phyloP scores from a whole-genome alignment of 1,140 invertebrate species.

The Geopemphigus sp. region DNA sequence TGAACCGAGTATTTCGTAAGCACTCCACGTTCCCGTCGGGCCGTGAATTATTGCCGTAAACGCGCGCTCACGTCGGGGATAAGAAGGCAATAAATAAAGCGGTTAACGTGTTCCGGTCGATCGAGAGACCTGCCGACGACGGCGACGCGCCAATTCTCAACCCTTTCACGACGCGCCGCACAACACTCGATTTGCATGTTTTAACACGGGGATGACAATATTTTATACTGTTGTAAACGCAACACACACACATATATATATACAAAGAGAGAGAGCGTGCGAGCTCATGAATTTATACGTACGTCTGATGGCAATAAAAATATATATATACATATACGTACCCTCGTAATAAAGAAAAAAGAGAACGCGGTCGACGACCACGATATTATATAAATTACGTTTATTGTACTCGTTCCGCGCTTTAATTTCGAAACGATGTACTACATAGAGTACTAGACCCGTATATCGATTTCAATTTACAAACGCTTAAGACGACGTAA shows the following conservation, averaged over 20 bases:
- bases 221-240: no score
- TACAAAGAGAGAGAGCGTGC: no score
- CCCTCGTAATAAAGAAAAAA: no score
- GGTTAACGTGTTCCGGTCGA: background rate
- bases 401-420: background rate
- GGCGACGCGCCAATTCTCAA: conserved; percentile 1
- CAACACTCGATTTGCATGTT: no score
- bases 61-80: no score
- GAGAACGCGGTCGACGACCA: background rate
- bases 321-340: no score
- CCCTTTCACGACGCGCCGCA: no score
- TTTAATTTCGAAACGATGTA: background rate
- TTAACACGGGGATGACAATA: background rate
- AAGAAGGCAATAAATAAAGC: conserved; percentile 1
- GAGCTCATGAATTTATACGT: no score
- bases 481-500: background rate
- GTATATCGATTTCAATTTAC: background rate
- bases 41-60: conserved; percentile 27
- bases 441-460: background rate
- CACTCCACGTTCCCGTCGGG: background rate
- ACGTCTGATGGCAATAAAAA: no score
- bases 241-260: no score
- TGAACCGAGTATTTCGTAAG: background rate
- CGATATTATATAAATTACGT: background rate
- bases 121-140: conserved; percentile 14